Evolutionary conservation across 37 sponge, comb jelly and placozoan species (phyloP).

Genomic region (Geodia barretti): DNA sequence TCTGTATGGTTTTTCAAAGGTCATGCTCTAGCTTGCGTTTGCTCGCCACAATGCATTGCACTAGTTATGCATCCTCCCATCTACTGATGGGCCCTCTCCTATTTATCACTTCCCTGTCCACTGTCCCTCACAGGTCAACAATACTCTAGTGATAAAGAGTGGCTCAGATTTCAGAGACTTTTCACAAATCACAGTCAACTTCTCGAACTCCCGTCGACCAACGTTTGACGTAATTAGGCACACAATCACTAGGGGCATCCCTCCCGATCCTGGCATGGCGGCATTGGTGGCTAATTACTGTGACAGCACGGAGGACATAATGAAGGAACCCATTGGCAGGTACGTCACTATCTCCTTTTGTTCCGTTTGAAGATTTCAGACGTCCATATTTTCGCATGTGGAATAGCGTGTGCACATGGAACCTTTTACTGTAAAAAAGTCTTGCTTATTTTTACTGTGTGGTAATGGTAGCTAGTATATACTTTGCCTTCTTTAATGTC

Average conservation of each 20-base stretch:
- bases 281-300: conserved; percentile 44
- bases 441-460: not conserved
- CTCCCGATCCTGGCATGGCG: conserved; percentile 44
- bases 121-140: conserved; percentile 22
- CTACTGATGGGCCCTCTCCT: no score
- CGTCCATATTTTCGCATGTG: no score
- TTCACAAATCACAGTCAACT: conserved; percentile 57
- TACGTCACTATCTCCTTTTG: no score
- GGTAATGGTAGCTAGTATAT: not conserved
- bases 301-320: not conserved
- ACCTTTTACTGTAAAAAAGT: no score
- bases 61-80: no score
- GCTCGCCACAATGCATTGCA: no score
- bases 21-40: no score
- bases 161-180: conserved; percentile 86
- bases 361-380: no score
- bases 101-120: not conserved
- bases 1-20: no score
- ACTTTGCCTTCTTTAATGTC: not conserved
- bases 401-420: no score
- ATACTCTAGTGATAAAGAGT: conserved; percentile 69
- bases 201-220: conserved; percentile 13
- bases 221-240: conserved; percentile 18
- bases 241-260: conserved; percentile 41
- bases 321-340: not conserved